These are phyloP conservation scores for Hedya salicella DNA, from an alignment of 2,888 invertebrate genomes.

Conservation along the genomic window DNA sequence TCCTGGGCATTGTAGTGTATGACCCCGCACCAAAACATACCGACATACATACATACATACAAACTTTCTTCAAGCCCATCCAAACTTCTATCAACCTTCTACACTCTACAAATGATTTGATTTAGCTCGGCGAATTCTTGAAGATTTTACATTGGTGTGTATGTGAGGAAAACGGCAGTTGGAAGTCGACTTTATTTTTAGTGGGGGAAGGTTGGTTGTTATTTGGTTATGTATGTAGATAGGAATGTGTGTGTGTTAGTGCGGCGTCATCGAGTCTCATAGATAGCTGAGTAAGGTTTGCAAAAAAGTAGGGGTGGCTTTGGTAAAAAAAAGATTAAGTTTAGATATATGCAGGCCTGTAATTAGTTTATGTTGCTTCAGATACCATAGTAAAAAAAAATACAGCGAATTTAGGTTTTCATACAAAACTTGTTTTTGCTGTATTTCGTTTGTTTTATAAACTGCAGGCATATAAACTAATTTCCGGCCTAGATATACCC, in stretches of 20 bases:
- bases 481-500: no score
- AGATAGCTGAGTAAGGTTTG: conserved; percentile 32
- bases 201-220: not conserved
- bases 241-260: conserved; percentile 10
- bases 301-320: conserved; percentile 23
- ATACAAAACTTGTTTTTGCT: no score
- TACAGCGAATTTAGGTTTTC: no score
- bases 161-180: not conserved
- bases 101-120: not conserved
- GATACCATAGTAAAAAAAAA: no score
- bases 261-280: conserved; percentile 46
- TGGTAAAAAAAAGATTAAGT: not conserved
- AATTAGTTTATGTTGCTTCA: no score
- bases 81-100: not conserved
- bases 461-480: no score
- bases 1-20: conserved; percentile 56
- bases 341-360: no score
- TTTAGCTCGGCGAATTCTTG: not conserved
- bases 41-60: conserved; percentile 34
- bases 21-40: conserved; percentile 53
- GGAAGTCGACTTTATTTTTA: not conserved
- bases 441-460: no score
- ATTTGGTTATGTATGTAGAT: not conserved
- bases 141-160: not conserved
- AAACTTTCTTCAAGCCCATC: conserved; percentile 33